Base-by-base conservation (phyloP, 2,888 invertebrate genomes). In the Leistus spinibarbis region DNA sequence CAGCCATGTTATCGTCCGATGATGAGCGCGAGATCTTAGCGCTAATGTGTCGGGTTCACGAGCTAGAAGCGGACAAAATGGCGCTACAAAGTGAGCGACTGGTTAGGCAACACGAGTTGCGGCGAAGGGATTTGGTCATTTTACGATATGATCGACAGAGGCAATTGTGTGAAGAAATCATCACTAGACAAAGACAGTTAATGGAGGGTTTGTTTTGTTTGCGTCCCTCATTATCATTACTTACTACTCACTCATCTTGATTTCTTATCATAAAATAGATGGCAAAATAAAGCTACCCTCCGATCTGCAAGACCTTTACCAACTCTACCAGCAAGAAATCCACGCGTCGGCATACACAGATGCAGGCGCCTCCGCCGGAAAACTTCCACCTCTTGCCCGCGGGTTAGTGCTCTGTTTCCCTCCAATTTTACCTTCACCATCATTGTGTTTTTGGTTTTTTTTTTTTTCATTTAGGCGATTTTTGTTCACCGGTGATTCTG, bases 1-100 rank as follows among this genome's bases (percentile, higher is more conserved):
- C 97, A 2, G 93, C 92, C 69, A 89, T 93, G 71, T 91, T 96
- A 70, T 94, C 92, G 82, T 95, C 94, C 77, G 94, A 95, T 69
- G 96, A 97, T 78, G 97, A 98, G 86, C 89, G 95, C 57, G 98
- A 98, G 83, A 91, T 98, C 73, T 85, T 96, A 76, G 92, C 94
- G 20, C 87, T 98, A 66, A 91, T 98, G 84, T 95, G 96, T 81
- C 91, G 95, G 79, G 96, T 98, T 54, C 97, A 98, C 83, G 95
- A 97, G 85, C 88, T 97, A 73, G 98, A 98, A 86, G 96, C 97
- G 0, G 96, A 97, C 84, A 98, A 96, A 86, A 91, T 95, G 86
- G 96, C 97, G 80, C 88, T 97, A 80, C 96, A 96, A 85, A 95
- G 96, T 1, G 94, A 95, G 82, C 88, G 95, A 53, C 88, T 97